phyloP scores from a whole-genome alignment of 2,888 invertebrate species.

The Drosophila koepferae region DNA sequence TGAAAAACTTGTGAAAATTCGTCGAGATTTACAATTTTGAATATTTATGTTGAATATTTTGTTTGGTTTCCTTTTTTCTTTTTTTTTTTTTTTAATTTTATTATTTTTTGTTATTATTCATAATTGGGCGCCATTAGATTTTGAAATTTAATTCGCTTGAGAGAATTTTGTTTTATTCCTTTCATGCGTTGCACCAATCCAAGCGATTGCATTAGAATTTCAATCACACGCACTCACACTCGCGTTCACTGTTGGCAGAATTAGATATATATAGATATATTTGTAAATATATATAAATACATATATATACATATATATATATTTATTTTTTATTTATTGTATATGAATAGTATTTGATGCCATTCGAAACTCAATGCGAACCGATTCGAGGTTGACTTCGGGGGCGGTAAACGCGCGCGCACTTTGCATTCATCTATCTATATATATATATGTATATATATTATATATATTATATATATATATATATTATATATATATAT shows the following conservation, averaged over 20 bases:
- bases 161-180: conserved; percentile 33
- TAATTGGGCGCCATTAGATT: conserved; percentile 49
- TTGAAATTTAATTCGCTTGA: conserved; percentile 53
- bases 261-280: conserved; percentile 31
- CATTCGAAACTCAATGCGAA: conserved; percentile 57
- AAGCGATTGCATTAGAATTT: conserved; percentile 38
- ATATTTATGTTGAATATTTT: conserved; percentile 27
- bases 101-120: conserved; percentile 11
- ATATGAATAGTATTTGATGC: conserved; percentile 74
- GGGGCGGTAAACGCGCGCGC: conserved; percentile 73
- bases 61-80: conserved; percentile 9
- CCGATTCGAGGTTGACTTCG: conserved; percentile 46
- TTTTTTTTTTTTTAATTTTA: background rate
- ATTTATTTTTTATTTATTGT: conserved; percentile 75
- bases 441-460: conserved; percentile 47
- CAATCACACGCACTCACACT: conserved; percentile 41
- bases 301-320: conserved; percentile 22
- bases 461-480: conserved; percentile 50
- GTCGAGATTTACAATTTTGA: conserved; percentile 27
- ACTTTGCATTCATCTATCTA: conserved; percentile 54
- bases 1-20: conserved; percentile 26
- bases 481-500: conserved; percentile 55
- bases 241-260: conserved; percentile 17
- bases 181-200: conserved; percentile 18
- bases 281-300: conserved; percentile 49